Conservation (phyloP, 1,140 invertebrate genomes). For the Agrilus planipennis region DNA sequence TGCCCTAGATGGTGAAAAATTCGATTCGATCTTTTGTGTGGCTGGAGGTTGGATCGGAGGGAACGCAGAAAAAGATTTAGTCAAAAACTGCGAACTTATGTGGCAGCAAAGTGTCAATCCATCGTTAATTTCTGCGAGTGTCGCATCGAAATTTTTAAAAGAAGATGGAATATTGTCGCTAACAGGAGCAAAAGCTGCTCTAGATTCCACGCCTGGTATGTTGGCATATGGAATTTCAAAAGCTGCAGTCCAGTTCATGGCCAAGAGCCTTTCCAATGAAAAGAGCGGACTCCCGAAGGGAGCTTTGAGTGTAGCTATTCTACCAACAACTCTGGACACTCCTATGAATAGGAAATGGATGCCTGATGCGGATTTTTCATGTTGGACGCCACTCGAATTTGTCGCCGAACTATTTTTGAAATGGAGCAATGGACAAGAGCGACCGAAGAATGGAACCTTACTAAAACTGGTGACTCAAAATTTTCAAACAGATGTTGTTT, state of each 20-base stretch:
- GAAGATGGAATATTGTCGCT: background rate
- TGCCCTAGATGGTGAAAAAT: background rate
- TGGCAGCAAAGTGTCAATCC: background rate
- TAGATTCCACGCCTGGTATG: background rate
- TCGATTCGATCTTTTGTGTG: background rate
- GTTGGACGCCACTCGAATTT: background rate
- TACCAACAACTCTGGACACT: conserved; percentile 1
- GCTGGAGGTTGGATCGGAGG: conserved; percentile 1
- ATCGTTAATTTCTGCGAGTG: background rate
- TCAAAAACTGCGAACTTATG: background rate
- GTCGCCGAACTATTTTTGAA: background rate
- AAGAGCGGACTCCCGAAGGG: background rate
- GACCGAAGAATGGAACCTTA: background rate
- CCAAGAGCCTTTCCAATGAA: background rate
- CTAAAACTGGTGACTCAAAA: background rate
- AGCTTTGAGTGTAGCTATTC: background rate
- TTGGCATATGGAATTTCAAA: background rate
- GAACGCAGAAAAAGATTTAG: background rate
- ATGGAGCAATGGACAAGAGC: background rate
- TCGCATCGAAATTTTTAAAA: background rate
- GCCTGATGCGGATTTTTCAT: background rate
- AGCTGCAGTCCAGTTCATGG: background rate
- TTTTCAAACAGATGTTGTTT: background rate
- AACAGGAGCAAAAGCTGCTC: background rate
- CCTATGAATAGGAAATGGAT: background rate